Base-by-base conservation (phyloP, 2,888 invertebrate genomes). In the Erynnis tages region DNA sequence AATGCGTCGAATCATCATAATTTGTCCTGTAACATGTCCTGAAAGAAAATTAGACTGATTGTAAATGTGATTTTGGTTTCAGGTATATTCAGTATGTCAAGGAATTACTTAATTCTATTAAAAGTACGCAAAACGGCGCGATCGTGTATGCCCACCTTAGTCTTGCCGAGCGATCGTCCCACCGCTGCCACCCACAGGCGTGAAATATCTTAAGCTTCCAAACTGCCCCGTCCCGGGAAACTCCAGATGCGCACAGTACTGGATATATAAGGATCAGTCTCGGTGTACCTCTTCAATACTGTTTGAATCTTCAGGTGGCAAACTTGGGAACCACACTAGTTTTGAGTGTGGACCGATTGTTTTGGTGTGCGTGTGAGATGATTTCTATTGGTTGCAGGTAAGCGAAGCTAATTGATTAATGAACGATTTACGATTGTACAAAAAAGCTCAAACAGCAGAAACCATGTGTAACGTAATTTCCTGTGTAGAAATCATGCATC, bases 171-270 rank as follows among this genome's bases (percentile, higher is more conserved):
- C n/a, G 16, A 16, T 17, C n/a, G 34, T 34, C n/a, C 34, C 34
- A 34, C 35, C n/a, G n/a, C n/a, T n/a, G n/a, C 35, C 35, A 35
- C 35, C 16, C 16, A 32, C 13, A 35, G 35, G 35, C 19, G 27
- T 37, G 35, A 19, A 13, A 37, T 47, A 47, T 37, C 25, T 19
- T 17, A 21, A 30, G 34, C 35, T 35, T 16, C 14, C 35, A 32
- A 14, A 21, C 25, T 32, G 45, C 21, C 21, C 45, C 44, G 38
- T 44, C 29, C 54, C 14, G 40, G 16, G 53, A 40, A 7, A 29
- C 21, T 27, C 13, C 25, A 49, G 49, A 27, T 54, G 54, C 54
- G 54, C 54, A 54, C 49, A 10, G 19, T 34, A 17, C 7, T 8
- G 29, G 34, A 45, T 54, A 54, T 54, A 54, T 40, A 54, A 54